These are phyloP conservation scores for Anarrhichthys ocellatus DNA, from an alignment of 2,113 vertebrate genomes.

Conservation along the genomic window DNA sequence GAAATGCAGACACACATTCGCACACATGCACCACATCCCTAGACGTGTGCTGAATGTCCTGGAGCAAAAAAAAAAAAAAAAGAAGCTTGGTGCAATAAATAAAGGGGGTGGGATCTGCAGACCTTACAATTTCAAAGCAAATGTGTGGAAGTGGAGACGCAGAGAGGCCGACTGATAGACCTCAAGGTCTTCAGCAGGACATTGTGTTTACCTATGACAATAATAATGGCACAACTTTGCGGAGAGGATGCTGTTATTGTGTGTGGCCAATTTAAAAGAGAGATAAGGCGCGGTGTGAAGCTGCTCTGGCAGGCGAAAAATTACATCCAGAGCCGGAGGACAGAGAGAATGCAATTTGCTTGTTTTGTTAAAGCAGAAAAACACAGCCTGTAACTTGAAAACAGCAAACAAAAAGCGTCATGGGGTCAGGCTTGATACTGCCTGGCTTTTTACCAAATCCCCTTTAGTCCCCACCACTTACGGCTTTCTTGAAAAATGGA, in stretches of 20 bases:
- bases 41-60: conserved; percentile 57
- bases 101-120: conserved; percentile 44
- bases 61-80: conserved; percentile 26
- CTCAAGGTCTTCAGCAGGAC: conserved; percentile 23
- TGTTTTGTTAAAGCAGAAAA: conserved; percentile 66
- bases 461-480: conserved; percentile 18
- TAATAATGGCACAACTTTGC: conserved; percentile 44
- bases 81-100: conserved; percentile 48
- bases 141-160: conserved; percentile 22
- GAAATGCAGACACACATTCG: conserved; percentile 1
- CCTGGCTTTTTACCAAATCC: conserved; percentile 23
- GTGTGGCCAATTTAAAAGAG: conserved; percentile 56
- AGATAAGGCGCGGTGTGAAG: conserved; percentile 56
- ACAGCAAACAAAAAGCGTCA: conserved; percentile 45
- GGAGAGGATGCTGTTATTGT: conserved; percentile 38
- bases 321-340: conserved; percentile 59
- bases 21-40: conserved; percentile 26
- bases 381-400: conserved; percentile 43
- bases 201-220: conserved; percentile 55
- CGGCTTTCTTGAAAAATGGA: conserved; percentile 37
- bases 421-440: conserved; percentile 32
- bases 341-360: conserved; percentile 62
- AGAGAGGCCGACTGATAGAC: not conserved
- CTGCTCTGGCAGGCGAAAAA: conserved; percentile 48
- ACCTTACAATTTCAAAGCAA: conserved; percentile 52